Evolutionary conservation across 1,140 invertebrate species (phyloP).

Genomic region (Diachasmimorpha longicaudata): DNA sequence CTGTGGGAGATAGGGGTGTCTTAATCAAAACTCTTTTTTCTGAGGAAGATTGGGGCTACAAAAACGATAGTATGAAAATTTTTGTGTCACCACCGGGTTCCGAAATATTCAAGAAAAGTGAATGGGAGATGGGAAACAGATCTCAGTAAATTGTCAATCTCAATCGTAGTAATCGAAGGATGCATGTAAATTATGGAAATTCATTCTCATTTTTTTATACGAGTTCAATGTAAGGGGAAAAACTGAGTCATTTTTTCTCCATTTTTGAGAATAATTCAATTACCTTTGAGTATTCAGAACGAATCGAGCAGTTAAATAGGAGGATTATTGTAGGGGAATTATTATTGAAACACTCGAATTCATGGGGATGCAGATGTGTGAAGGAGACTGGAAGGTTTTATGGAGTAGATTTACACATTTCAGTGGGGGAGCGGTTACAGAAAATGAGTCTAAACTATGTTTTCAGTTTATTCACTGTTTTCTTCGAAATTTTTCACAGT

Average conservation of each 20-base stretch:
- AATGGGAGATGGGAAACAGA: background rate
- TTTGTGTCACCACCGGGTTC: too few species aligned
- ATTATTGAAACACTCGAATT: background rate
- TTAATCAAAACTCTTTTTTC: too few species aligned
- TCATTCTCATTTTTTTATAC: too few species aligned
- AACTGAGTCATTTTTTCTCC: too few species aligned
- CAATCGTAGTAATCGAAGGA: background rate
- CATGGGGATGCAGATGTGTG: too few species aligned
- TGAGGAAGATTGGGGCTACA: too few species aligned
- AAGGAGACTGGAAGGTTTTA: too few species aligned
- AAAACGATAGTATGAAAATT: too few species aligned
- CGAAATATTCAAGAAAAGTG: background rate
- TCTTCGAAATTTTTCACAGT: too few species aligned
- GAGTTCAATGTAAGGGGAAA: too few species aligned
- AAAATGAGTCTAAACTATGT: background rate
- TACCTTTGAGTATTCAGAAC: background rate
- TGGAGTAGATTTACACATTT: background rate
- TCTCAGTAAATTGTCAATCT: background rate
- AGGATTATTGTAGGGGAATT: background rate
- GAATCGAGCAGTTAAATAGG: background rate
- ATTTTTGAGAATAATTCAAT: background rate
- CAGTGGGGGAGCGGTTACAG: background rate
- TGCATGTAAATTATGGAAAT: background rate
- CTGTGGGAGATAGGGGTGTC: too few species aligned
- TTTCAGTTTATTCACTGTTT: background rate